Evolutionary conservation across 2,113 vertebrate genomes (phyloP), one percentile per base, ranked within the genome.

Genomic region (Pholis gunnellus): DNA sequence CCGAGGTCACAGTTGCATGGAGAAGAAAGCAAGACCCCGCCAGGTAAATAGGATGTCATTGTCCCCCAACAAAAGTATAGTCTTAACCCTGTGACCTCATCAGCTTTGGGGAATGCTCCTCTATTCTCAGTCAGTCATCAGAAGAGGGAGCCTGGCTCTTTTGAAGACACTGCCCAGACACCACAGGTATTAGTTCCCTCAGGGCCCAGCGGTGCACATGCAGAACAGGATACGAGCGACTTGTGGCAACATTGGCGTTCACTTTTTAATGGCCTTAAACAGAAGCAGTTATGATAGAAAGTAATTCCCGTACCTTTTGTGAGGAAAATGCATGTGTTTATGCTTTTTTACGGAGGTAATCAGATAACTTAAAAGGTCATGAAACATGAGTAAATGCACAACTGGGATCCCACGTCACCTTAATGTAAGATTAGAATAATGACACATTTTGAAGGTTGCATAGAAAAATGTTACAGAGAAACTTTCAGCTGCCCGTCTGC

Each of bases 31-130:
- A 13, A 63, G 88, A 92, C 87, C 86, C 87, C 59, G 76, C 82
- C 94, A 95, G 94, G 94, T 95, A 95, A 96, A 95, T 93, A 94
- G 90, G 90, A 95, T 89, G 90, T 88, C 69, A 95, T 95, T 96
- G 93, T 96, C 63, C 64, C 50, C 18, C 52, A 52, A 95, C 95
- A 96, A 95, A 94, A 88, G 90, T 86, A 75, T 70, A 75, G 89
- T 90, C 93, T 95, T 94, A 95, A 94, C 94, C 94, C 92, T 42
- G 72, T 85, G 91, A 93, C 93, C 95, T 93, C 92, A 92, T 94
- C 92, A 91, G 91, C 91, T 93, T 92, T 90, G 77, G 85, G 89
- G 81, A 89, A 87, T 79, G 88, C 85, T 77, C 74, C 75, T 91
- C 83, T 89, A 87, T 92, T 91, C 87, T 90, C 88, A 84, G 84